Conservation (phyloP, 2,888 invertebrate genomes). For the Cryptus armator region DNA sequence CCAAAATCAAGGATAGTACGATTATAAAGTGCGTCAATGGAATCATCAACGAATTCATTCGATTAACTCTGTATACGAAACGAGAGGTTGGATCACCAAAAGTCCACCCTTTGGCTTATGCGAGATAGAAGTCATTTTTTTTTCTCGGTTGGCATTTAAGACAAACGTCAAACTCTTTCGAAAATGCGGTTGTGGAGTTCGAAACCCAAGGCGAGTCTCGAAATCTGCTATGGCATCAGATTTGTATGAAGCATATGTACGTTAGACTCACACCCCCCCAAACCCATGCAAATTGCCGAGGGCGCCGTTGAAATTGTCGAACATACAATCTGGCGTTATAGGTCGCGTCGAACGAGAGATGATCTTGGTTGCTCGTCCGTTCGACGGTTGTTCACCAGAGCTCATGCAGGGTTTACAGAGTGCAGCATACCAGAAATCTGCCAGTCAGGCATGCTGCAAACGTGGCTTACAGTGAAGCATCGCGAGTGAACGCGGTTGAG, state of each 20-base stretch:
- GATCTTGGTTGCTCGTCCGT: conserved; percentile 34
- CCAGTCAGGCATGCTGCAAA: conserved; percentile 44
- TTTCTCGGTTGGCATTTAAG: no score
- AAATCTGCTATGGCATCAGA: conserved; percentile 51
- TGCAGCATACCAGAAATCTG: conserved; percentile 71
- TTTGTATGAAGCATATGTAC: conserved; percentile 44
- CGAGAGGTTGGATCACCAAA: no score
- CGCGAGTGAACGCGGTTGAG: conserved; percentile 46
- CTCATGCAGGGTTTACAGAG: conserved; percentile 66
- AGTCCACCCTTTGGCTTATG: no score
- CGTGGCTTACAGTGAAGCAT: conserved; percentile 32
- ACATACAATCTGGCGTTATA: conserved; percentile 61
- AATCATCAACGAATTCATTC: no score
- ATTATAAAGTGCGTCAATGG: no score
- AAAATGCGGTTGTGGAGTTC: no score
- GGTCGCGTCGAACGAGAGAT: conserved; percentile 35
- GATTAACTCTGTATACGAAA: no score
- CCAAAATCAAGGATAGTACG: no score
- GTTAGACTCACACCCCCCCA: conserved; percentile 8
- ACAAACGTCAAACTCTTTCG: no score
- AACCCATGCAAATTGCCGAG: conserved; percentile 24
- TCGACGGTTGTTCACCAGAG: conserved; percentile 59
- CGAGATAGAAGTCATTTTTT: no score
- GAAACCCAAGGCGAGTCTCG: not conserved
- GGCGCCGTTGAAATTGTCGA: conserved; percentile 54